Percentiles rank a stretch among this genome's conserved stretches.
Evolutionary conservation across 2,888 invertebrate genomes (phyloP).

Genomic region (Diabrotica balteata): DNA sequence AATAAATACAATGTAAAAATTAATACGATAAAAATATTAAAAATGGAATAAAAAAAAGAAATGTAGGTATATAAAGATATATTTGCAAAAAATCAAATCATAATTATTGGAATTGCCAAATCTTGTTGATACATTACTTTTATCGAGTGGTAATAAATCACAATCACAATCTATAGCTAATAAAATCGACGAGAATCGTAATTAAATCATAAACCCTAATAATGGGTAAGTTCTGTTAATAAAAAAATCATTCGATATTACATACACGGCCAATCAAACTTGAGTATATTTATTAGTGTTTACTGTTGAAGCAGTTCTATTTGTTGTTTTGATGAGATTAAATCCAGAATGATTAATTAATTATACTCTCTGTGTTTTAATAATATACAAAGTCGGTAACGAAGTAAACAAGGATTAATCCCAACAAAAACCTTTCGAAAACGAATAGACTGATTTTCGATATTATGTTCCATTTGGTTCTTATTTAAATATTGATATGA

Average conservation of each 20-base stretch:
- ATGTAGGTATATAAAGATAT: too few relatives aligned
- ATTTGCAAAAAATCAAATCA: too few relatives aligned
- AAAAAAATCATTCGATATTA: constrained; percentile 28
- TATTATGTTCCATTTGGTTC: too few relatives aligned
- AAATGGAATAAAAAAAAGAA: too few relatives aligned
- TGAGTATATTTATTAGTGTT: constrained; percentile 36
- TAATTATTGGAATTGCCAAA: constrained; percentile 2
- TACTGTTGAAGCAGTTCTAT: constrained; percentile 33
- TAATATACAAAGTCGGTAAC: constrained; percentile 26
- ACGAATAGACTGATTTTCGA: not conserved
- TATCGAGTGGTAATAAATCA: constrained; percentile 13
- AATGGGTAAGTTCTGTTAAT: constrained; percentile 31
- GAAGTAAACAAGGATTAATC: constrained; percentile 16
- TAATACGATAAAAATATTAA: too few relatives aligned
- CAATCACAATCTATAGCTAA: constrained; percentile 27
- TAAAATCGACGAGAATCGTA: constrained; percentile 32
- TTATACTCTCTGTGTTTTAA: constrained; percentile 21
- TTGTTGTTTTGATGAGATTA: constrained; percentile 38
- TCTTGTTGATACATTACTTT: constrained; percentile 3
- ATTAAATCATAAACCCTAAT: constrained; percentile 36
- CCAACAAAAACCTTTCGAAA: too few relatives aligned
- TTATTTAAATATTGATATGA: too few relatives aligned
- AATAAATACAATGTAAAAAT: too few relatives aligned
- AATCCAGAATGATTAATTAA: constrained; percentile 33
- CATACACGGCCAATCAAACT: constrained; percentile 33